Base-by-base conservation (phyloP, 2,113 vertebrate genomes). In the Oophaga pumilio region DNA sequence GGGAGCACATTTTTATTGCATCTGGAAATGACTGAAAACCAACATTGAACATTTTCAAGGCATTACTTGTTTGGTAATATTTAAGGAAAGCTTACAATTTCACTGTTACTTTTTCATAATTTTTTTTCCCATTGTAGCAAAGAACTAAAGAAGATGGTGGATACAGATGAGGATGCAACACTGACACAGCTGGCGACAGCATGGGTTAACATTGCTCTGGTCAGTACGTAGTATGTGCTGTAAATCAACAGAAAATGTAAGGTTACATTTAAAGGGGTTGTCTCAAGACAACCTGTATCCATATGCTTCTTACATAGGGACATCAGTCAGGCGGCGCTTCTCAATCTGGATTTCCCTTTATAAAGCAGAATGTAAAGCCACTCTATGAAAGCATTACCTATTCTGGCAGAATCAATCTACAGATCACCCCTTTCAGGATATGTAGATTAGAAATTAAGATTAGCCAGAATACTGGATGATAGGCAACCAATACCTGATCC, bases 141-240 rank as follows among this genome's bases (percentile, higher is more conserved):
- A 89, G 98, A 99, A 79, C 94, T 99, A 83, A 99, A 99, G 92
- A 98, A 96, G 83, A 99, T 99, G 97, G 97, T 98, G 90, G 98
- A 99, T 78, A 96, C 96, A 84, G 98, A 99, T 0, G 98, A 99
- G 88, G 98, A 99, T 0, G 96, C 97, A 0, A 99, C 98, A 0
- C 94, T 99, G 11, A 99, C 98, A 8, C 98, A 99, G 94, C 93
- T 99, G 86, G 96, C 97, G 13, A 97, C 97, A 0, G 98, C 98
- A 84, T 99, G 97, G 98, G 97, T 98, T 89, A 97, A 96, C 89
- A 93, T 99, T 85, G 96, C 97, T 0, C 28, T 95, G 85, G 98
- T 98, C 90, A 95, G 97, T 10, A 73, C 18, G 57, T 24, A 14
- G 8, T 2, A 10, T 60, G 1, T 3, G n/a, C 18, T 81, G 28